Evolutionary conservation across 2,113 vertebrate genomes (phyloP).

Genomic region (Indicator indicator): DNA sequence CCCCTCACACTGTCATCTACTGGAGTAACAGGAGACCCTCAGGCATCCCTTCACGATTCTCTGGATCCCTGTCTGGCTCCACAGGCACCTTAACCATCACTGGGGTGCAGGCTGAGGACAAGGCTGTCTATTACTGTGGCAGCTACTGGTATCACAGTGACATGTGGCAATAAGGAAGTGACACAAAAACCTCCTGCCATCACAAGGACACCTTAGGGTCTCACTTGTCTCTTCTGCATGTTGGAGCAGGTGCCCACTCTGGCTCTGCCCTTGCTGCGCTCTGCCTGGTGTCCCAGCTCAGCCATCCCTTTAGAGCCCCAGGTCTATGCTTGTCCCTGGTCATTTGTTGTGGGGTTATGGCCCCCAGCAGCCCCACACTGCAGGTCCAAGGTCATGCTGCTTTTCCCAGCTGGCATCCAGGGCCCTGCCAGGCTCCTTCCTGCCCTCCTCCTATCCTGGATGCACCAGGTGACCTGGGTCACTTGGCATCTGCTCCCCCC

Average conservation of each 20-base stretch:
- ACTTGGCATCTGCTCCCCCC: neutral
- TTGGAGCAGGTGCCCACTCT: fast-evolving
- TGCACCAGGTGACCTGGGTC: fast-evolving
- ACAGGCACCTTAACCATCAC: neutral
- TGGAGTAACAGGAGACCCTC: fast-evolving
- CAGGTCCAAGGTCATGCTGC: fast-evolving
- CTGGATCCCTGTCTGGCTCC: fast-evolving
- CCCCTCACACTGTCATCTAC: neutral
- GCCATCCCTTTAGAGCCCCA: fast-evolving
- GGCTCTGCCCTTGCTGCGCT: neutral
- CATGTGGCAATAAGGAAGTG: neutral
- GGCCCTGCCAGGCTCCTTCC: fast-evolving
- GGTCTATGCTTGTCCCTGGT: fast-evolving
- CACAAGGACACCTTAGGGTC: fast-evolving
- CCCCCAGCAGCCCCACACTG: neutral
- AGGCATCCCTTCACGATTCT: neutral
- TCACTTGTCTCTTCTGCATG: fast-evolving
- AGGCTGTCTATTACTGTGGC: neutral
- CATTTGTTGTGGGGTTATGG: too few relatives aligned
- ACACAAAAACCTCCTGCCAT: neutral
- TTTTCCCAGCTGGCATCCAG: fast-evolving
- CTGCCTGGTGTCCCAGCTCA: neutral
- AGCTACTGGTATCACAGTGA: neutral
- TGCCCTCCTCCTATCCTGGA: neutral
- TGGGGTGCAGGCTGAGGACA: neutral